phyloP scores from a whole-genome alignment of 2,888 invertebrate genomes.

The Orthonevra nobilis region DNA sequence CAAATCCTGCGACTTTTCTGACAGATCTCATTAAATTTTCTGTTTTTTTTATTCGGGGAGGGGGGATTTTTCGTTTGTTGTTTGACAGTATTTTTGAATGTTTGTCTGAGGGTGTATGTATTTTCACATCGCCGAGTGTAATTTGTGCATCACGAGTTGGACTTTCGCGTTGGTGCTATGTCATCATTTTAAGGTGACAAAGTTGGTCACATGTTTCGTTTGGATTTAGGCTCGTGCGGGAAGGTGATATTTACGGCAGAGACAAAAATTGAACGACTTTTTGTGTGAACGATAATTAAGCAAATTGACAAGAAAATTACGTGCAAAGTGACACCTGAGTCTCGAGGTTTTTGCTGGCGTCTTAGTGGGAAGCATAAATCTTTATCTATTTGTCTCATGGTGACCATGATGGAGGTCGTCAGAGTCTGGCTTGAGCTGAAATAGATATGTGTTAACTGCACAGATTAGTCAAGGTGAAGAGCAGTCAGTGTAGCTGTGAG shows the following conservation, averaged over 20 bases:
- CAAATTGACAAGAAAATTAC: slow-evolving; percentile 13
- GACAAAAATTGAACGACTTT: slow-evolving; percentile 7
- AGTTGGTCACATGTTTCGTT: slow-evolving; percentile 29
- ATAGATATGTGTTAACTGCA: too few species aligned
- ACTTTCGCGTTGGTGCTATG: slow-evolving; percentile 9
- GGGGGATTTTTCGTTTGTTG: too few species aligned
- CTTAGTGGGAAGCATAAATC: too few species aligned
- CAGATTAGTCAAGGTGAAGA: too few species aligned
- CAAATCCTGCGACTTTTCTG: slow-evolving; percentile 1
- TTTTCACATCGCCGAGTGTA: background rate
- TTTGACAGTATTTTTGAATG: background rate
- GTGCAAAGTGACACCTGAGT: too few species aligned
- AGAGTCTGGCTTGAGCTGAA: too few species aligned
- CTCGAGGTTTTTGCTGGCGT: too few species aligned
- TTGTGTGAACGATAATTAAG: slow-evolving; percentile 16
- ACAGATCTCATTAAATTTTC: background rate
- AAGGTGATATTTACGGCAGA: background rate
- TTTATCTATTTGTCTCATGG: too few species aligned
- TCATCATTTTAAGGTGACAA: background rate
- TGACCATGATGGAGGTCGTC: too few species aligned
- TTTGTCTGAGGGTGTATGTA: background rate
- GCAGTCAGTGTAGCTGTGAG: too few species aligned
- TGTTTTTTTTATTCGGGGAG: slow-evolving; percentile 15
- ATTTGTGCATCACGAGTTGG: slow-evolving; percentile 29
- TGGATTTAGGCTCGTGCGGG: slow-evolving; percentile 1